A percentile compares a stretch with the other conserved stretches of the same genome.
These are phyloP conservation scores for Galeruca laticollis DNA, from an alignment of 2,888 invertebrate species.

Conservation along the genomic window DNA sequence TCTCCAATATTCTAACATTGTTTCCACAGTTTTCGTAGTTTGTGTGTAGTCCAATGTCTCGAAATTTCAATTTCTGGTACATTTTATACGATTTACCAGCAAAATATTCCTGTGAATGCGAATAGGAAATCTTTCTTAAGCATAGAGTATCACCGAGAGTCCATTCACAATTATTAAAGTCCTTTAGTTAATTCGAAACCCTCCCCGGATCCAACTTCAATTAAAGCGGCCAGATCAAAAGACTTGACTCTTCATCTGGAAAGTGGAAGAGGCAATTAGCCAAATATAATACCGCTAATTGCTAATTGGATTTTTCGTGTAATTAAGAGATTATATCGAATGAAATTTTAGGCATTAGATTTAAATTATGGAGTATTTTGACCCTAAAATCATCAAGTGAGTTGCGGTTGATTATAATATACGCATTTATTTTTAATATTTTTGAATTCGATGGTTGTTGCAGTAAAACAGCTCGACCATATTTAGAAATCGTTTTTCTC, in stretches of 20 bases:
- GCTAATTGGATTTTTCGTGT: conserved; percentile 47
- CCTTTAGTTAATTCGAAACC: not conserved
- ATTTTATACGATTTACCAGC: no score
- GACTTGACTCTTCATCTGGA: conserved; percentile 29
- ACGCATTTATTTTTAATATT: no score
- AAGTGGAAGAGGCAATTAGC: conserved; percentile 45
- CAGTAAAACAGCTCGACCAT: no score
- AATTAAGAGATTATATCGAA: conserved; percentile 39
- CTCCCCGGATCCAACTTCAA: not conserved
- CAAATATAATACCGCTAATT: conserved; percentile 54
- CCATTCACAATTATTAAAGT: not conserved
- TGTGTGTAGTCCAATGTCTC: no score
- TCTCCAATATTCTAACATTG: no score
- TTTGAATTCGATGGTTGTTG: no score
- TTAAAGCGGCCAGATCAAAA: conserved; percentile 15
- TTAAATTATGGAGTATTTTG: not conserved
- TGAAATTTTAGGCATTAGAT: conserved; percentile 12
- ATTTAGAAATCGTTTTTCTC: no score
- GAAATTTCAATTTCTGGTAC: no score
- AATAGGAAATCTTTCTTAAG: no score
- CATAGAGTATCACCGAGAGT: no score
- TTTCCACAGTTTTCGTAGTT: no score
- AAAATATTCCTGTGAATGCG: no score
- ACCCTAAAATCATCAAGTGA: not conserved
- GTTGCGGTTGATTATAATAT: not conserved